phyloP scores from a whole-genome alignment of 1,140 invertebrate species.

The Apis cerana region DNA sequence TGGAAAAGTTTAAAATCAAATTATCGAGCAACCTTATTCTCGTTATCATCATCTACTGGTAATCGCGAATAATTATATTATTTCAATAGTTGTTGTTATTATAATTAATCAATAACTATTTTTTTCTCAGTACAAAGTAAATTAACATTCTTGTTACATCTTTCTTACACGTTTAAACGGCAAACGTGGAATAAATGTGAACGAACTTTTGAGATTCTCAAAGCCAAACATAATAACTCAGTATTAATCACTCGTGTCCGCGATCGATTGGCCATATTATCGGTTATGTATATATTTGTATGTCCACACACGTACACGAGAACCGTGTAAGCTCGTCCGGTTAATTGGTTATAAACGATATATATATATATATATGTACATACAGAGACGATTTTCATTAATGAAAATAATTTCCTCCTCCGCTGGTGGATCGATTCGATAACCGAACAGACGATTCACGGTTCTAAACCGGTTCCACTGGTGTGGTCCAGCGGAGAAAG shows the following conservation, averaged over 20 bases:
- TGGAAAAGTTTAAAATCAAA: no score
- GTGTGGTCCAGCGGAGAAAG: constrained; percentile 25
- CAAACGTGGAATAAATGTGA: background rate
- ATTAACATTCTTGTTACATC: no score
- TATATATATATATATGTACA: background rate
- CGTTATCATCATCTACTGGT: no score
- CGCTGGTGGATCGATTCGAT: constrained; percentile 20
- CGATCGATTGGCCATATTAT: background rate
- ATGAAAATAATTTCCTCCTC: constrained; percentile 11
- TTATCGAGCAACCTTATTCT: no score
- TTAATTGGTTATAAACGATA: background rate
- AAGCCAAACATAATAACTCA: background rate
- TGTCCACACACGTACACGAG: background rate
- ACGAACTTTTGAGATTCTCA: background rate
- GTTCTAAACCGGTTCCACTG: constrained; percentile 29
- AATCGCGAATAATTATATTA: no score
- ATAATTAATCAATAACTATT: no score
- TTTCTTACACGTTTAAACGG: no score
- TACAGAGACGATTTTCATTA: constrained; percentile 12
- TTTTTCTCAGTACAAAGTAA: no score
- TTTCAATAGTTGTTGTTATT: no score
- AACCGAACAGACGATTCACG: constrained; percentile 25
- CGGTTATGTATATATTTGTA: no score
- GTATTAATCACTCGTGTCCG: background rate
- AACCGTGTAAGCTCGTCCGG: background rate